Base-by-base conservation (phyloP, 2,888 invertebrate species). In the Linnaemya vulpina region DNA sequence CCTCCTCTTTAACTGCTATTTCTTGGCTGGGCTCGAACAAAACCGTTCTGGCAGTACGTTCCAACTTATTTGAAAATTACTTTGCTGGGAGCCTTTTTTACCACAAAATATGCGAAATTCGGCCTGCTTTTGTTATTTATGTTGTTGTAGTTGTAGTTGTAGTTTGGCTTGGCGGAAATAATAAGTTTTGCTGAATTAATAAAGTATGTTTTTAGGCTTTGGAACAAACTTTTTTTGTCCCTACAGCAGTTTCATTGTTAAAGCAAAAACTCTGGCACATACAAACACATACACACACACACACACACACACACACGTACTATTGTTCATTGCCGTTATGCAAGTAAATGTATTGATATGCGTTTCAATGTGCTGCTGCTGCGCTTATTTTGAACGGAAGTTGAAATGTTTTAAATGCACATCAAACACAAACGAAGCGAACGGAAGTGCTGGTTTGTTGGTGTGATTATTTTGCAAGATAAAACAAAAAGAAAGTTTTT, bases 161-260 rank as follows among this genome's bases (percentile, higher is more conserved):
- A 55, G 35, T 68, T 68, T 51, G 40, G 4, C 67, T 60, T 67
- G 68, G 43, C 71, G 76, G 76, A 80, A 84, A 67, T 53, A 51
- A 65, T 67, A 62, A 76, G 22, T 76, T 80, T 71, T 38, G 58
- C 17, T 70, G 58, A 79, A 63, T 80, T 80, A 79, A 86, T 83
- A 75, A 76, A 79, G 79, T 76, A 79, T 79, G 62, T 68, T 83
- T 86, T 86, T 79, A 79, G 86, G 79, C 86, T 22, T 53, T 70
- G 13, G 49, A 65, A 35, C n/a, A n/a, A 38, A 76, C 30, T 40
- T 25, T 70, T 15, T 77, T 60, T 77, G 13, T 15, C 60, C 40
- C 30, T 13, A 40, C 63, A 51, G n/a, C 9, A 63, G 1, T 20
- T 13, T 38, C 13, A 17, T 58, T 38, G 49, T 62, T 68, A 43